These are phyloP conservation scores for Deroplatys truncata DNA, from an alignment of 2,888 invertebrate species.

Conservation along the genomic window DNA sequence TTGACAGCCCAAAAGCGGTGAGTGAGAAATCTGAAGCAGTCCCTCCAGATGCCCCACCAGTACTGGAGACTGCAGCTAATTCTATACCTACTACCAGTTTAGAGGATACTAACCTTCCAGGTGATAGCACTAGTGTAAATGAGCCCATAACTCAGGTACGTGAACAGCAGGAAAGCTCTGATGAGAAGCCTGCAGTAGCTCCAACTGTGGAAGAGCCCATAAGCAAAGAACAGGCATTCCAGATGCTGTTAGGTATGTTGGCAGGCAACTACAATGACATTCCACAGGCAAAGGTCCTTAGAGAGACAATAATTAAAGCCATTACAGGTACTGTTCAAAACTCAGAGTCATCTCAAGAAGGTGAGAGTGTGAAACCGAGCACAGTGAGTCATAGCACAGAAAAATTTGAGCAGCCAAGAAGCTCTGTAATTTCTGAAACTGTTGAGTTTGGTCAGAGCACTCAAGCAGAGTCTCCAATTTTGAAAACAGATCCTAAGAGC, in stretches of 20 bases:
- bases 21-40: conserved; percentile 27
- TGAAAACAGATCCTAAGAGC: neutral
- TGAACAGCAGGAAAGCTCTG: neutral
- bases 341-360: neutral
- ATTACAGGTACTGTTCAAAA: neutral
- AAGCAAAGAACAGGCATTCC: conserved; percentile 17
- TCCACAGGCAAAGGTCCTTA: conserved; percentile 15
- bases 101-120: neutral
- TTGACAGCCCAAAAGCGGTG: conserved; percentile 29
- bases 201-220: neutral
- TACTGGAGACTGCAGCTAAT: neutral
- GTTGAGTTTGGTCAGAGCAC: neutral
- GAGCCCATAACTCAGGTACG: conserved; percentile 4
- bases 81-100: neutral
- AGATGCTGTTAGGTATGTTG: conserved; percentile 6
- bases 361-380: neutral
- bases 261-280: conserved; percentile 13
- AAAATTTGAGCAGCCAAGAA: neutral
- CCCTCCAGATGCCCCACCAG: conserved; percentile 14
- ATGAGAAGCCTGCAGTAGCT: conserved; percentile 4
- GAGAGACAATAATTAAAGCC: conserved; percentile 9
- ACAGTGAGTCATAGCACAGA: neutral
- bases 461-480: neutral
- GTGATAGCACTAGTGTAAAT: neutral
- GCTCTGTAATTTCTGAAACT: neutral